These are phyloP conservation scores for Tenthredo scrophulariae DNA, from an alignment of 2,888 invertebrate species.

Conservation along the genomic window DNA sequence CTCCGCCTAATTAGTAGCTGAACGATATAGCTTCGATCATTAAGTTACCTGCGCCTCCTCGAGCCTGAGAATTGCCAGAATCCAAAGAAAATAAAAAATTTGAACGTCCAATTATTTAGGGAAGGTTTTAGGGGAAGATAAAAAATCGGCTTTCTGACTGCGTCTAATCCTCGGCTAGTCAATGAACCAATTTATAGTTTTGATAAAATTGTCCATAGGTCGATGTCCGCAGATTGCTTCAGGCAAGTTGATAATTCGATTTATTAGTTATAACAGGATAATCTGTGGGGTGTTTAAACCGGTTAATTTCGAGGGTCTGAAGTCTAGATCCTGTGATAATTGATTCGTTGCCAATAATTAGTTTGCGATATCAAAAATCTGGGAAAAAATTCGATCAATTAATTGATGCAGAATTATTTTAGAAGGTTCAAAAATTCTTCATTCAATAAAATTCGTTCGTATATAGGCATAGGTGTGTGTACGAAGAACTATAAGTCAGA, in stretches of 20 bases:
- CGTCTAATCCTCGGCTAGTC: too few relatives aligned
- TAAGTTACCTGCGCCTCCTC: not conserved
- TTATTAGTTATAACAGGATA: not conserved
- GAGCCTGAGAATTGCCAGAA: not conserved
- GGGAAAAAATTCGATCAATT: too few relatives aligned
- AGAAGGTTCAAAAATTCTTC: too few relatives aligned
- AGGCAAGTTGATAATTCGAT: slow-evolving; percentile 11
- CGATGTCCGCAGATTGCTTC: slow-evolving; percentile 5
- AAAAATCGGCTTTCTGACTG: not conserved
- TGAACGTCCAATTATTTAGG: not conserved
- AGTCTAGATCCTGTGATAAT: not conserved
- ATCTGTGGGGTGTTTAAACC: not conserved
- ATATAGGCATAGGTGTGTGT: too few relatives aligned
- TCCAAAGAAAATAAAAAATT: not conserved
- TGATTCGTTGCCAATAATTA: not conserved
- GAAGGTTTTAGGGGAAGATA: not conserved
- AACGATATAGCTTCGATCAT: not conserved
- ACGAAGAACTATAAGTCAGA: not conserved
- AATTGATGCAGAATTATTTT: too few relatives aligned
- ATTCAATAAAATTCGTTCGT: too few relatives aligned
- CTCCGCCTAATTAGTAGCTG: not conserved
- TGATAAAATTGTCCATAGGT: not conserved
- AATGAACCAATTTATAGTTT: slow-evolving; percentile 1
- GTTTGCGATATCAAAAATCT: not conserved
- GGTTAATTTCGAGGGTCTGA: not conserved